A percentile compares a stretch with the other conserved stretches of the same genome.
phyloP scores from a whole-genome alignment of 2,888 invertebrate genomes.

The Caenorhabditis japonica region DNA sequence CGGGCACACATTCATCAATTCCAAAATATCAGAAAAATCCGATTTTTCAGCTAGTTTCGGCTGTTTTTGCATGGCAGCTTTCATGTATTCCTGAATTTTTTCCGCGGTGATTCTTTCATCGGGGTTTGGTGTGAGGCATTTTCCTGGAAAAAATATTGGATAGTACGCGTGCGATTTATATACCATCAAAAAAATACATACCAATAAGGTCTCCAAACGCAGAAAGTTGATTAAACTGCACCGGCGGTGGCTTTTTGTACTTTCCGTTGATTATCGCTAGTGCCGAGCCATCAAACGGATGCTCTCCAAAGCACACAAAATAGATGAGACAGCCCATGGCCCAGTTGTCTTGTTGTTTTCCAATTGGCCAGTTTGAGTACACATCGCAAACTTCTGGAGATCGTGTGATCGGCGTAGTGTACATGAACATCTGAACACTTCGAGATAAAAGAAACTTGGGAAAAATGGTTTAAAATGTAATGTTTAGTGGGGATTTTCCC shows the following conservation, averaged over 20 bases:
- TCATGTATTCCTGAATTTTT: conserved; percentile 46
- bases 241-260: conserved; percentile 49
- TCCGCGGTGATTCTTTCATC: conserved; percentile 33
- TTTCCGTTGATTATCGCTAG: conserved; percentile 55
- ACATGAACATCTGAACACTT: conserved; percentile 49
- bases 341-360: conserved; percentile 53
- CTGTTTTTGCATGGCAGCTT: conserved; percentile 40
- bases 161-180: neutral
- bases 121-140: conserved; percentile 48
- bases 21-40: conserved; percentile 45
- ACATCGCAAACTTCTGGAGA: conserved; percentile 54
- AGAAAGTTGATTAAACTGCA: conserved; percentile 35
- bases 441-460: too few relatives aligned
- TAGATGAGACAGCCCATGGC: conserved; percentile 53
- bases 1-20: conserved; percentile 22
- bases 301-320: conserved; percentile 48
- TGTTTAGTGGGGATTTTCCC: neutral
- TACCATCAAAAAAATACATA: neutral
- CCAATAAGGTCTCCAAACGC: conserved; percentile 43
- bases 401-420: conserved; percentile 52
- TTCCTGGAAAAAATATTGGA: conserved; percentile 27
- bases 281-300: conserved; percentile 49
- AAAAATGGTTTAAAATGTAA: too few relatives aligned
- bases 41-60: conserved; percentile 33
- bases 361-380: conserved; percentile 50